Base-by-base conservation (phyloP, 2,888 invertebrate species). In the Drosophila meridiana region DNA sequence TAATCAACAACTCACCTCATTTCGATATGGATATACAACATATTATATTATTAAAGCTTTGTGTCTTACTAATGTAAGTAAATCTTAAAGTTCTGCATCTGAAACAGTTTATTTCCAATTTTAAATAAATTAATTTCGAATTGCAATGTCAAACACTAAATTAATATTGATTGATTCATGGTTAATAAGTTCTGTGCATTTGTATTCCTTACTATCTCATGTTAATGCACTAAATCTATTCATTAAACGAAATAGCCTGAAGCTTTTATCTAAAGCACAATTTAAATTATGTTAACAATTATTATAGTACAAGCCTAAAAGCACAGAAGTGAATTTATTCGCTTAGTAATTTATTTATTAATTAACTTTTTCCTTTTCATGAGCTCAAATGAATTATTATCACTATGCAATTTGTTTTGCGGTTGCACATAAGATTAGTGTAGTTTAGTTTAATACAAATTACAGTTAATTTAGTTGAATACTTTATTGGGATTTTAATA, bases 121-220 rank as follows among this genome's bases (percentile, higher is more conserved):
- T 4, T 3, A 40, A 2, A 14, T 40, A 26, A 45, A 26, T 45
- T 11, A 2, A 45, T 26, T 47, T 14, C 13, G 7, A 3, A 43
- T 8, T 20, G 20, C 9, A n/a, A n/a, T 14, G 14, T 4, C 14
- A n/a, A n/a, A 40, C n/a, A 6, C 20, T 42, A 2, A 3, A 7
- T 42, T 20, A 20, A 13, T 14, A 28, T 6, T 7, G 0, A 13
- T 1, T 13, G 28, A 36, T 36, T 26, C 36, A 6, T 53, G n/a
- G 4, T n/a, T 6, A 0, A 1, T 14, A 1, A 28, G 20, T 6
- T 3, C 13, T 13, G 2, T 28, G 26, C 0, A 5, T 11, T 11
- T 26, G 20, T 20, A 4, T 26, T 26, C 6, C 13, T 13, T 13
- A 28, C 6, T 13, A 28, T 14, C 13, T 4, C 14, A 7, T 26